Base-by-base conservation (phyloP, 2,113 vertebrate genomes). In the Nestor notabilis region DNA sequence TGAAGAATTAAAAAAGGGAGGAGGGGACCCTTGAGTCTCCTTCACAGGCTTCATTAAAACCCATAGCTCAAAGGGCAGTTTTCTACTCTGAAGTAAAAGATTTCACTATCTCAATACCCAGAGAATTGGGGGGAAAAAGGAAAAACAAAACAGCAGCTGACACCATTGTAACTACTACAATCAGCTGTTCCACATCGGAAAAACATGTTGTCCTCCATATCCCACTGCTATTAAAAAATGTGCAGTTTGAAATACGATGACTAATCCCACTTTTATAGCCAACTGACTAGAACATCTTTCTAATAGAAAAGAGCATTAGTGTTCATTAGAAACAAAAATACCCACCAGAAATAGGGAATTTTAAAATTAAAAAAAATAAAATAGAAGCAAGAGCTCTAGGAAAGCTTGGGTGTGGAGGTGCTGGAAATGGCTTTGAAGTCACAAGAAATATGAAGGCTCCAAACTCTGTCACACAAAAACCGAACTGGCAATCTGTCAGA, bases 71-170 rank as follows among this genome's bases (percentile, higher is more conserved):
- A 95, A 93, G 78, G 39, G 87, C 14, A 70, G 72, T 28, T 27
- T 76, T 88, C 71, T 80, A 83, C 79, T 84, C 82, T 56, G 29
- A 65, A 92, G 35, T 37, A 71, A 19, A 88, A 78, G 21, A 80
- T 89, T 95, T 65, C 5, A 88, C 83, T 76, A 94, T 88, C 79
- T 90, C 53, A 41, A 64, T 96, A 96, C 87, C 82, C 94, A 94
- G 60, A 82, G 81, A 89, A 75, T 2, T 65, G 24, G 10, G 41
- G 43, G 13, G 3, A 27, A 9, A 72, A 90, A 89, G 43, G 14
- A 63, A 89, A 87, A 94, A 79, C 10, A 53, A 91, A 92, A 50
- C 46, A 92, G 35, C 63, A 68, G 55, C 50, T 0, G 4, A 95
- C 70, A 92, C 46, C 77, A 89, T n/a, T 95, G 60, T 81, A 82